A percentile compares a stretch with the other conserved stretches of the same genome.
phyloP scores from a whole-genome alignment of 2,113 vertebrate genomes.

The Cyanocitta stelleri region DNA sequence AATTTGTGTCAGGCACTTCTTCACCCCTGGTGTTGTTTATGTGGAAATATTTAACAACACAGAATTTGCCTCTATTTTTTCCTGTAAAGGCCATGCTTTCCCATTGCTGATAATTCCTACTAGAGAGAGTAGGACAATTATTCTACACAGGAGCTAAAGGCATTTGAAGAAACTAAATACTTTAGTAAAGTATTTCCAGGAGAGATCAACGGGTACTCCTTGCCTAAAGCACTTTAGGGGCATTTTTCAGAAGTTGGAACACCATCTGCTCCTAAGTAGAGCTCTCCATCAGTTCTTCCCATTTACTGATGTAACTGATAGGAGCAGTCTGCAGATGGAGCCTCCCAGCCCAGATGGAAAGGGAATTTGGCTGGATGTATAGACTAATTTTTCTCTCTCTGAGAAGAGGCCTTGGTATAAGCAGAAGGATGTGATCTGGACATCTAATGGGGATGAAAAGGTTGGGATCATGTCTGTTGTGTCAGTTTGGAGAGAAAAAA shows the following conservation, averaged over 20 bases:
- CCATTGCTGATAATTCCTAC: background rate
- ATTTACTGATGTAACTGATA: background rate
- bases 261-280: conserved; percentile 37
- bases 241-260: conserved; percentile 13
- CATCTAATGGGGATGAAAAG: background rate
- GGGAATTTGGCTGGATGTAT: conserved; percentile 5
- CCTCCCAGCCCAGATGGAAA: conserved; percentile 39
- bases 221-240: background rate
- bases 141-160: background rate
- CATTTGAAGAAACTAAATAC: background rate
- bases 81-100: background rate
- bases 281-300: background rate
- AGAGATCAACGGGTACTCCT: background rate
- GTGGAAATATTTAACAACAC: background rate
- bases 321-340: conserved; percentile 31
- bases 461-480: background rate
- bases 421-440: background rate
- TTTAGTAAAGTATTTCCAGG: background rate
- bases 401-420: background rate
- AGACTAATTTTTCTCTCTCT: background rate
- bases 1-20: background rate
- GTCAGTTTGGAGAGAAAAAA: background rate
- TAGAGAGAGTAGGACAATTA: background rate
- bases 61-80: background rate
- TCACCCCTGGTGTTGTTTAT: background rate